Percentiles rank a stretch among this genome's conserved stretches.
phyloP scores from a whole-genome alignment of 2,113 vertebrate species.

The Oryzias woworae region DNA sequence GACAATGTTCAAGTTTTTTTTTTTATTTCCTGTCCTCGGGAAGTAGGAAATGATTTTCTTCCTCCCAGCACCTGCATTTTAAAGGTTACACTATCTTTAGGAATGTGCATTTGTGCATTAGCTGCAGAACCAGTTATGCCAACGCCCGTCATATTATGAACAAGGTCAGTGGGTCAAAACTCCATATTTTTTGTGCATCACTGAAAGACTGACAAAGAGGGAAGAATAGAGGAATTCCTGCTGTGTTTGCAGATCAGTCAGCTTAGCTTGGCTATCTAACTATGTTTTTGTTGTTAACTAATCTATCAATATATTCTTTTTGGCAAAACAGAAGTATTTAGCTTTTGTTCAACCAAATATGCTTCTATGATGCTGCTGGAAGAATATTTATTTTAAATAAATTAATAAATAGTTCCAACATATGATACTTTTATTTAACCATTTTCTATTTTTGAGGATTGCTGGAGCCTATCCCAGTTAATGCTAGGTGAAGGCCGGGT shows the following conservation, averaged over 20 bases:
- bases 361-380: no score
- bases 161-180: slow-evolving; percentile 76
- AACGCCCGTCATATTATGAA: slow-evolving; percentile 42
- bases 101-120: slow-evolving; percentile 10
- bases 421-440: no score
- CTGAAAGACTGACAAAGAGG: slow-evolving; percentile 6
- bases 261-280: no score
- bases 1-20: slow-evolving; percentile 40
- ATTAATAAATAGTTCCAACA: no score
- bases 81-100: slow-evolving; percentile 42
- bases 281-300: no score
- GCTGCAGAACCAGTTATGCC: slow-evolving; percentile 22
- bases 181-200: slow-evolving; percentile 21
- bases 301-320: no score
- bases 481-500: no score
- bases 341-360: no score
- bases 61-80: slow-evolving; percentile 52
- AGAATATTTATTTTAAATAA: no score
- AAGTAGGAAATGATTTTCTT: slow-evolving; percentile 53
- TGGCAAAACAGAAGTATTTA: no score
- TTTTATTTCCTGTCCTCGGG: slow-evolving; percentile 41
- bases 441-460: no score
- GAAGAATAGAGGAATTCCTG: background rate
- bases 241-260: slow-evolving; percentile 22
- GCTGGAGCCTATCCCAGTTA: no score